Evolutionary conservation across 2,113 vertebrate genomes (phyloP), one percentile per base, ranked within the genome.

Genomic region (Dipodomys merriami): DNA sequence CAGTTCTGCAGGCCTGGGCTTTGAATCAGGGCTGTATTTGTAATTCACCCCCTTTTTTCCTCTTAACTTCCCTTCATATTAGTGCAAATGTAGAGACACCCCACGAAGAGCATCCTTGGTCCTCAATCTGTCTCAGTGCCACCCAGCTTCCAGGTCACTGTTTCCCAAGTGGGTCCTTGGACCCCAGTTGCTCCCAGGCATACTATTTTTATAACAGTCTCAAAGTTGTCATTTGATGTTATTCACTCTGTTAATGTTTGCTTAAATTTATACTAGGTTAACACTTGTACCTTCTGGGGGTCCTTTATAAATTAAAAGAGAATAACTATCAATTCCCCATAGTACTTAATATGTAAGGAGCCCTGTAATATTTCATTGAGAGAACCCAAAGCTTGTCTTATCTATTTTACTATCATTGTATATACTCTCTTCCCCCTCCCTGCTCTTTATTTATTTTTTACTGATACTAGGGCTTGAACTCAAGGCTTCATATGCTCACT

Each of bases 321-420:
- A 64, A 46, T 91, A 67, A 76, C 44, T 91, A 57, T 18, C 53
- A 57, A 79, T 80, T 89, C n/a, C 23, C 30, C 49, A 1, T 57
- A 57, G 53, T 57, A 57, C 53, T 57, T 90, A 79, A 65, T 73
- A 80, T n/a, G 53, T 79, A 71, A n/a, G 74, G 84, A 76, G 20
- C n/a, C 65, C 46, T 82, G 27, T n/a, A 0, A 15, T 85, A 74
- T 92, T 92, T 90, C 23, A 69, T 16, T 78, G 49, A 77, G 46
- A 64, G 69, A 85, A 35, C 82, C n/a, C 53, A 93, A 87, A 95
- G 12, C 57, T 80, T 88, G 33, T 77, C 53, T 88, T 85, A 23
- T 3, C 1, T 65, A 71, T 90, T 85, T 96, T 60, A 84, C 19
- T 83, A 2, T 44, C 8, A 67, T 73, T 73, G 22, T 62, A 12